These are phyloP conservation scores for Bambusicola thoracicus DNA, from an alignment of 2,113 vertebrate genomes.

Conservation along the genomic window DNA sequence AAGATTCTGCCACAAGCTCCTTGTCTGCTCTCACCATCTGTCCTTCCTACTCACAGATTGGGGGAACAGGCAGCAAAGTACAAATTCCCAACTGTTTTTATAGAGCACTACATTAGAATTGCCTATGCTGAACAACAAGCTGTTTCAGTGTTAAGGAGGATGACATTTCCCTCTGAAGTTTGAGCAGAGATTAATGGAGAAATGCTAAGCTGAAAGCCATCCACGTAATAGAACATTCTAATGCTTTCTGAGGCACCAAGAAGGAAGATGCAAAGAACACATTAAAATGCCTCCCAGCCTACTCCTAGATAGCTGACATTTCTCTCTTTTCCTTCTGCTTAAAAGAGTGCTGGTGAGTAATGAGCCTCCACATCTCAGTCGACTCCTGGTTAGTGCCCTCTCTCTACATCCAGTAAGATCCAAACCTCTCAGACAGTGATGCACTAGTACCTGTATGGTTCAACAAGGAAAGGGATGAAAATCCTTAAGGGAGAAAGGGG, in stretches of 20 bases:
- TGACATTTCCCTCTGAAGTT: neutral
- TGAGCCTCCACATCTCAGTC: neutral
- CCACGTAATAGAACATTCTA: neutral
- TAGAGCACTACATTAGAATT: neutral
- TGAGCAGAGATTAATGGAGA: neutral
- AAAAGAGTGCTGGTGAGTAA: neutral
- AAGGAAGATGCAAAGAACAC: neutral
- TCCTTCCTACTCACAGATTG: neutral
- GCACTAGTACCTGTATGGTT: neutral
- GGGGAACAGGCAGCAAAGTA: neutral
- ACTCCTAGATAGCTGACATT: constrained; percentile 27
- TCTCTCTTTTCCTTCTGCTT: neutral
- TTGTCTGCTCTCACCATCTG: constrained; percentile 17
- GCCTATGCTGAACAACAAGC: neutral
- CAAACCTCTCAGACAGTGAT: neutral
- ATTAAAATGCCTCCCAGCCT: neutral
- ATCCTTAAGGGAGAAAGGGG: neutral
- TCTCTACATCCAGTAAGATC: neutral
- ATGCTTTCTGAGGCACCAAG: neutral
- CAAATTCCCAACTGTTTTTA: neutral
- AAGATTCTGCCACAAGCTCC: neutral
- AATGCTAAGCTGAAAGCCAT: neutral
- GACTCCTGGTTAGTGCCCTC: neutral
- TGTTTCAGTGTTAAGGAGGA: neutral
- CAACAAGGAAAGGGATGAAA: neutral